Evolutionary conservation across 2,888 invertebrate species (phyloP).

Genomic region (Quadroppia sp.): DNA sequence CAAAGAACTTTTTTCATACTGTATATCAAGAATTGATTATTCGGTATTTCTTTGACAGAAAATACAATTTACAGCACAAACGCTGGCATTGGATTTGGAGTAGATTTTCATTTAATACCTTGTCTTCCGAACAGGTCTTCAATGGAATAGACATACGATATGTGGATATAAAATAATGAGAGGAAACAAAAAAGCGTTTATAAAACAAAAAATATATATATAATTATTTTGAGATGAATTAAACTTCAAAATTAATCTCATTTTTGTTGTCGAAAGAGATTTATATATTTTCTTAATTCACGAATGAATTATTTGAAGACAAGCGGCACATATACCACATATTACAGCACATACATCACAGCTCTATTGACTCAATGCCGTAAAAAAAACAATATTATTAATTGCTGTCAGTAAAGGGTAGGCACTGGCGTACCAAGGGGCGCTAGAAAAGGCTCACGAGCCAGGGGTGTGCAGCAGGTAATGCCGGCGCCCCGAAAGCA

Average conservation of each 20-base stretch:
- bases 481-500: too few relatives aligned
- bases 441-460: too few relatives aligned
- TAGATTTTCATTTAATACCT: not conserved
- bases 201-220: not conserved
- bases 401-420: not conserved
- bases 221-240: slow-evolving; percentile 10
- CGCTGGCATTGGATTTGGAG: not conserved
- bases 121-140: not conserved
- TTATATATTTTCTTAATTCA: slow-evolving; percentile 11
- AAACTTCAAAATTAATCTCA: not conserved
- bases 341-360: not conserved
- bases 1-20: too few relatives aligned
- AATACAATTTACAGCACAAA: not conserved
- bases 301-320: slow-evolving; percentile 7
- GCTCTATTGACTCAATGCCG: not conserved
- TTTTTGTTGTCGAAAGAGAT: not conserved
- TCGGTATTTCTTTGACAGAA: not conserved
- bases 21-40: slow-evolving; percentile 1
- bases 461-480: too few relatives aligned
- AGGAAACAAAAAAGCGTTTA: too few relatives aligned
- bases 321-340: not conserved
- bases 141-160: not conserved
- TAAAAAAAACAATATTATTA: not conserved
- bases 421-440: too few relatives aligned
- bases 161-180: too few relatives aligned